Percentiles rank a stretch among this genome's conserved stretches.
Conservation (phyloP, 1,140 invertebrate species). For the Bombus waltoni region DNA sequence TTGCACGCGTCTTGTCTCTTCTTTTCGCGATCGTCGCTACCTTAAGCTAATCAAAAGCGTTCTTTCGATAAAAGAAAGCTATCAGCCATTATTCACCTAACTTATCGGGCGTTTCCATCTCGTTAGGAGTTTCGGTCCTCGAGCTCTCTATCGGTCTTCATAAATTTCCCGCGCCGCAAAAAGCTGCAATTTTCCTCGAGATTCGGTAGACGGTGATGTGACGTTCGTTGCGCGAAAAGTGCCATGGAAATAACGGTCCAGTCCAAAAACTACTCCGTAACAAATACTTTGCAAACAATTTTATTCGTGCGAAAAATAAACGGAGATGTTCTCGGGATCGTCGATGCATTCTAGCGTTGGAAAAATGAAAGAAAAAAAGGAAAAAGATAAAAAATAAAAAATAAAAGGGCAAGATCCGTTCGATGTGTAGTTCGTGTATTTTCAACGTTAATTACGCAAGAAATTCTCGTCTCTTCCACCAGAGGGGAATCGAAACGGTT, state of each 20-base stretch:
- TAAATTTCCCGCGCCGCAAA: background rate
- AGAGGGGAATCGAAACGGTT: too few relatives aligned
- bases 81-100: slow-evolving; percentile 6
- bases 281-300: background rate
- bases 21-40: too few relatives aligned
- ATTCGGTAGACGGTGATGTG: background rate
- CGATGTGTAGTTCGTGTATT: background rate
- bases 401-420: background rate
- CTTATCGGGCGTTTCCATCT: slow-evolving; percentile 33
- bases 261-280: background rate
- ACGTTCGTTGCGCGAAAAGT: slow-evolving; percentile 21
- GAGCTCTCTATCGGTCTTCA: background rate
- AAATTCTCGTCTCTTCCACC: background rate
- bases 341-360: accelerated
- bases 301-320: background rate
- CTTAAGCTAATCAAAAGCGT: slow-evolving; percentile 2
- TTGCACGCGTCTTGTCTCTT: too few relatives aligned
- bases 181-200: slow-evolving; percentile 8
- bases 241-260: background rate
- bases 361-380: background rate
- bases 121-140: background rate
- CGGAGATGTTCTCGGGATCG: background rate
- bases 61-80: slow-evolving; percentile 33
- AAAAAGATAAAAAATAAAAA: background rate
- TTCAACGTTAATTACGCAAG: background rate